Base-by-base conservation (phyloP, 2,888 invertebrate species). In the Leptopilina drosophilae region DNA sequence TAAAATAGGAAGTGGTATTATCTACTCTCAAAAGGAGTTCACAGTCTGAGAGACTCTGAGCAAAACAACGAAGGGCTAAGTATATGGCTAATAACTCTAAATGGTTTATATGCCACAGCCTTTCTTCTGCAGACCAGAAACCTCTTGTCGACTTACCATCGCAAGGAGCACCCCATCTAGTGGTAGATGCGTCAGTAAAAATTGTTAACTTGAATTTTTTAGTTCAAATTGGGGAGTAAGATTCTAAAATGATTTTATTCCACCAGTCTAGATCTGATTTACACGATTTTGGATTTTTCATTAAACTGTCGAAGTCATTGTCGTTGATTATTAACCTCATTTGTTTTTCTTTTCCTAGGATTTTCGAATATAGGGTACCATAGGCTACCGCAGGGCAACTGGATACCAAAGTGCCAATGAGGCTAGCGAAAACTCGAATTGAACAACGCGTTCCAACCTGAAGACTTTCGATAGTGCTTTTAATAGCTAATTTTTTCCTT, bases 321-420 rank as follows among this genome's bases (percentile, higher is more conserved):
- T 77, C 49, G 33, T 73, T 78, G 9, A 64, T 20, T 26, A 77
- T 53, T 33, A 82, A 64, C 0, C 49, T 66, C 7, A 66, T 12
- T 42, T 56, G 46, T 49, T 82, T 82, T 26, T 77, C 66, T 65
- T 46, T 78, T 78, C 77, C 76, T 11, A 82, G n/a, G 26, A 6
- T 49, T 65, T 78, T 80, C 14, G 78, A 77, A 49, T 80, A 77
- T 5, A 82, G 40, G 14, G 66, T 42, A n/a, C 79, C 76, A 53
- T 80, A 81, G 11, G 76, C 77, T 26, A 81, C 69, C 5, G 76
- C 79, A 5, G 77, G 79, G 59, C 80, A 82, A 9, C 73, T 64
- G 6, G 82, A 62, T 20, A 82, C 66, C 62, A 82, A 64, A 49
- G 56, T 80, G 6, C 79, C 81, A n/a, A 80, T 75, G 15, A 81